Conservation (phyloP, 2,113 vertebrate species). For the Danionella cerebrum region DNA sequence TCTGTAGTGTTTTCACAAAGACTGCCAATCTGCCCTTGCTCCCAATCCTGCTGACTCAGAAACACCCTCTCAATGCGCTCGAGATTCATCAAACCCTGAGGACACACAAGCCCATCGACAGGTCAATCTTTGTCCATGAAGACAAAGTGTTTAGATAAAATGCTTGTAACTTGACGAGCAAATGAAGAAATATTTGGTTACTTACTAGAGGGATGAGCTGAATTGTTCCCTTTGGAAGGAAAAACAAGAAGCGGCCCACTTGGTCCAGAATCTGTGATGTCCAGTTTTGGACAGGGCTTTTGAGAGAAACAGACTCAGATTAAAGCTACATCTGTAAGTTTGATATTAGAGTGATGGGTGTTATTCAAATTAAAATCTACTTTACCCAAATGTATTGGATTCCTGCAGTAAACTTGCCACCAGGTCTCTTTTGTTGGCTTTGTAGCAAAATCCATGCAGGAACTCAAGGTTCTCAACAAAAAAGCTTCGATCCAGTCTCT, state of each 20-base stretch:
- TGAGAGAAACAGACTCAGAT: background rate
- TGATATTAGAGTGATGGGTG: background rate
- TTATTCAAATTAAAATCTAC: background rate
- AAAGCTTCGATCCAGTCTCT: constrained; percentile 56
- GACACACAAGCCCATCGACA: constrained; percentile 1
- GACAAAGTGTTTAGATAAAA: background rate
- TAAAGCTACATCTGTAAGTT: background rate
- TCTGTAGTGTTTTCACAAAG: constrained; percentile 45
- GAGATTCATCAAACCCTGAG: constrained; percentile 58
- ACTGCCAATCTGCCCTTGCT: constrained; percentile 45
- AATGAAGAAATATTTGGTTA: background rate
- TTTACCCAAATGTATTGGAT: constrained; percentile 57
- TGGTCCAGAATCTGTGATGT: constrained; percentile 55
- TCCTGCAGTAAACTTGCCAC: constrained; percentile 63
- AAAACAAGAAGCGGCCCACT: constrained; percentile 65
- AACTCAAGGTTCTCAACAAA: constrained; percentile 55
- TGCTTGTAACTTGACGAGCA: no score
- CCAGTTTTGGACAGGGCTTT: constrained; percentile 58
- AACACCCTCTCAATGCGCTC: constrained; percentile 65
- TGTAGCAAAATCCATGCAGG: constrained; percentile 61
- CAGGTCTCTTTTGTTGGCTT: constrained; percentile 49
- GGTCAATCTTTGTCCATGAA: background rate
- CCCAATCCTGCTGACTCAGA: constrained; percentile 61
- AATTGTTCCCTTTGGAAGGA: constrained; percentile 53
- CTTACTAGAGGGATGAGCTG: constrained; percentile 58